Conservation (phyloP, 2,113 vertebrate genomes). For the Etia nguti region DNA sequence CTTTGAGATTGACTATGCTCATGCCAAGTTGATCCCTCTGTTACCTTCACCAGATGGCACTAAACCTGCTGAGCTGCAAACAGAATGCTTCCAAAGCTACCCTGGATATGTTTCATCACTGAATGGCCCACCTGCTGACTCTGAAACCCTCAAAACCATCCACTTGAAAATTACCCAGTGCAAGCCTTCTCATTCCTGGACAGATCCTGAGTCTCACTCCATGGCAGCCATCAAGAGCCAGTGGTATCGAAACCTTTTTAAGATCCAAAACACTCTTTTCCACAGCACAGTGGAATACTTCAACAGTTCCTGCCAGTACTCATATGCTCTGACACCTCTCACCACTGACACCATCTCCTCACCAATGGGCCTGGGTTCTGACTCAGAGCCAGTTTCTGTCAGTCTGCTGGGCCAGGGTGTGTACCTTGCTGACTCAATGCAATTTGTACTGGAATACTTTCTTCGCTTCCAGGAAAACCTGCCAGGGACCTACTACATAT, state of each 20-base stretch:
- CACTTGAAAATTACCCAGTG: constrained; percentile 62
- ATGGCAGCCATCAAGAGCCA: constrained; percentile 66
- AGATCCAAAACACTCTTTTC: constrained; percentile 77
- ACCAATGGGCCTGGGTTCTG: constrained; percentile 77
- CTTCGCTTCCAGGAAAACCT: constrained; percentile 75
- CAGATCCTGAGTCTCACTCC: constrained; percentile 66
- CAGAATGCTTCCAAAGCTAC: constrained; percentile 60
- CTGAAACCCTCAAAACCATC: constrained; percentile 51
- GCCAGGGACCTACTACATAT: constrained; percentile 72
- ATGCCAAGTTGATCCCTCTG: constrained; percentile 72
- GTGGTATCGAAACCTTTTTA: constrained; percentile 76
- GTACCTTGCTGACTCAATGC: constrained; percentile 80
- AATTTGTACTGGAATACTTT: constrained; percentile 78
- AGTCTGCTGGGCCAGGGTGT: constrained; percentile 70
- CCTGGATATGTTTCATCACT: constrained; percentile 72
- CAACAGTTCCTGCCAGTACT: constrained; percentile 61
- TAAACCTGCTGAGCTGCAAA: neutral
- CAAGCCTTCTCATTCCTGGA: constrained; percentile 66
- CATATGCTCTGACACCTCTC: constrained; percentile 74
- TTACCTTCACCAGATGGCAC: constrained; percentile 35
- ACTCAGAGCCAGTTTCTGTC: constrained; percentile 74
- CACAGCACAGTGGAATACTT: constrained; percentile 78
- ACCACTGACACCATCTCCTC: constrained; percentile 79
- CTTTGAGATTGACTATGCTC: constrained; percentile 73
- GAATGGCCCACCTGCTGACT: constrained; percentile 61